These are phyloP conservation scores for Neotragus pygmaeus DNA, from an alignment of 2,113 vertebrate genomes.

Conservation along the genomic window DNA sequence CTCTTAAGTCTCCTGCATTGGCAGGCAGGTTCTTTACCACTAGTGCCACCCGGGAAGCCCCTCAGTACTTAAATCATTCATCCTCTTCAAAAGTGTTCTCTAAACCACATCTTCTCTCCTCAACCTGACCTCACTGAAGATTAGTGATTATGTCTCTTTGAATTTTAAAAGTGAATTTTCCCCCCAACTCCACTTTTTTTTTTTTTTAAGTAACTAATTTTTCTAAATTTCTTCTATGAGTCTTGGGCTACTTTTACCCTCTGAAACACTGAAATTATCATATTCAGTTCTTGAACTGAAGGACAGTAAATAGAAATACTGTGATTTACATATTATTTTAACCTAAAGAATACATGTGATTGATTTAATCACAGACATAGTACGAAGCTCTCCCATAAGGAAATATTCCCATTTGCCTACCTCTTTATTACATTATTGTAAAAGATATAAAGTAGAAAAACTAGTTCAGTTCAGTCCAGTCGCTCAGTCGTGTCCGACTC, in stretches of 20 bases:
- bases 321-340: background rate
- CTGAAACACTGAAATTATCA: constrained; percentile 28
- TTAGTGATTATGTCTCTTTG: background rate
- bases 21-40: background rate
- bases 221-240: background rate
- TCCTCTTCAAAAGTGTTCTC: background rate
- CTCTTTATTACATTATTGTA: background rate
- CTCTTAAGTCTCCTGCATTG: background rate
- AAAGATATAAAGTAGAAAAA: background rate
- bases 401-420: background rate
- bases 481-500: too few relatives aligned
- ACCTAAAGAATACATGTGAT: background rate
- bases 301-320: background rate
- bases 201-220: background rate
- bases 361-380: background rate
- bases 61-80: background rate
- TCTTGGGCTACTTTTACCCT: constrained; percentile 4
- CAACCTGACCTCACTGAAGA: background rate
- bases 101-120: background rate
- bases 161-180: background rate
- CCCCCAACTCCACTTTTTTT: background rate
- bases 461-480: background rate
- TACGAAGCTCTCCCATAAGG: background rate
- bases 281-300: background rate
- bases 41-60: background rate